Conservation (phyloP, 1,140 invertebrate species). For the Augochlora pura region DNA sequence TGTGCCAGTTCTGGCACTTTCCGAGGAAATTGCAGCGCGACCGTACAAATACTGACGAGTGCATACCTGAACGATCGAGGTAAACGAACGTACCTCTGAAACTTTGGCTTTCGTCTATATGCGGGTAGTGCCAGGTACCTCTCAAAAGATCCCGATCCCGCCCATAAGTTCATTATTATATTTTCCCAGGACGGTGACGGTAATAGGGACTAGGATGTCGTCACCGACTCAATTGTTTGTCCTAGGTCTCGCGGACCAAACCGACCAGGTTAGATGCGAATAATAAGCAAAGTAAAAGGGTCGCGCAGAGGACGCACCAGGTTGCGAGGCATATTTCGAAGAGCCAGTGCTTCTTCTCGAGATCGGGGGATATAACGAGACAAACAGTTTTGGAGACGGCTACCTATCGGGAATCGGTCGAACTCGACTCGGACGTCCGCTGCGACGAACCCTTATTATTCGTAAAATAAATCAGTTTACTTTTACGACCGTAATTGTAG, state of each 20-base stretch:
- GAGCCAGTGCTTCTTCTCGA: neutral
- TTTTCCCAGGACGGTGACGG: neutral
- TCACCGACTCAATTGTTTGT: neutral
- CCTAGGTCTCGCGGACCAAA: neutral
- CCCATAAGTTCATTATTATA: neutral
- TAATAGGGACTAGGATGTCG: no score
- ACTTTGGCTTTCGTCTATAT: neutral
- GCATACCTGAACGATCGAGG: neutral
- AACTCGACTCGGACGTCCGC: no score
- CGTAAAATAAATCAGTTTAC: constrained; percentile 45
- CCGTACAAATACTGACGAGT: no score
- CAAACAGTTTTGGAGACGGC: neutral
- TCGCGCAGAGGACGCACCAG: neutral
- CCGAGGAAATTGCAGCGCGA: no score
- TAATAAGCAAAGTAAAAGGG: neutral
- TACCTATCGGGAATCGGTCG: neutral
- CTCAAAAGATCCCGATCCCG: neutral
- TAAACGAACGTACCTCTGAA: neutral
- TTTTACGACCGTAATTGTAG: no score
- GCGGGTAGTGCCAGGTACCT: neutral
- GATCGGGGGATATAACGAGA: no score
- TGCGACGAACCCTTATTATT: constrained; percentile 51
- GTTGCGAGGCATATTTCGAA: neutral
- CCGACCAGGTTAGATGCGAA: neutral
- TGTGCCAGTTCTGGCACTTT: no score